These are phyloP conservation scores for Timema podura DNA, from an alignment of 2,888 invertebrate species.

Conservation along the genomic window DNA sequence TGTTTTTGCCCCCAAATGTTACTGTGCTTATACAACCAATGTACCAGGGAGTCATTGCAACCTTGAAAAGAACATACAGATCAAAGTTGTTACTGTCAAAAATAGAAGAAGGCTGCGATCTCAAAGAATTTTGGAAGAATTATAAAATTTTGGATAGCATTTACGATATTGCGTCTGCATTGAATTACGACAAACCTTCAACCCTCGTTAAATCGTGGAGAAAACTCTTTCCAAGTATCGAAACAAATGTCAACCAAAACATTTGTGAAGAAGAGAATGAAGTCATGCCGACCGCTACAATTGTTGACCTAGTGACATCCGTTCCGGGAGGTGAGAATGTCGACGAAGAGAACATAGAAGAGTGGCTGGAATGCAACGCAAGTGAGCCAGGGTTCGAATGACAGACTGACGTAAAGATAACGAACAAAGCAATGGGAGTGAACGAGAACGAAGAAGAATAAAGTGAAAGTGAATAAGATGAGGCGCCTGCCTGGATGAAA, in stretches of 20 bases:
- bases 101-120: not conserved
- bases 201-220: not conserved
- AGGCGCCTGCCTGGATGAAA: not conserved
- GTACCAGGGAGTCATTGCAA: not conserved
- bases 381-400: not conserved
- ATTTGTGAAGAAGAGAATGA: constrained; percentile 9
- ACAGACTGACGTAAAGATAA: not conserved
- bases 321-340: constrained; percentile 3
- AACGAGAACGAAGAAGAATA: not conserved
- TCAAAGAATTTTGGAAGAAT: constrained; percentile 7
- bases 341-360: too few species aligned
- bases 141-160: not conserved
- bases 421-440: constrained; percentile 4
- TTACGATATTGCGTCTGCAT: not conserved
- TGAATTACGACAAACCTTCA: not conserved
- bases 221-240: not conserved
- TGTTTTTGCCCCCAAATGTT: not conserved
- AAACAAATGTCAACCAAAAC: constrained; percentile 7
- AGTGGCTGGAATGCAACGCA: not conserved
- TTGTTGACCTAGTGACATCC: not conserved
- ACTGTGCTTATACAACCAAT: not conserved
- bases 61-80: not conserved
- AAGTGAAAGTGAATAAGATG: too few species aligned
- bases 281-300: not conserved
- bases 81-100: not conserved